Percentiles rank a stretch among this genome's conserved stretches.
Evolutionary conservation across 2,113 vertebrate species (phyloP).

Genomic region (Hemiscyllium ocellatum): DNA sequence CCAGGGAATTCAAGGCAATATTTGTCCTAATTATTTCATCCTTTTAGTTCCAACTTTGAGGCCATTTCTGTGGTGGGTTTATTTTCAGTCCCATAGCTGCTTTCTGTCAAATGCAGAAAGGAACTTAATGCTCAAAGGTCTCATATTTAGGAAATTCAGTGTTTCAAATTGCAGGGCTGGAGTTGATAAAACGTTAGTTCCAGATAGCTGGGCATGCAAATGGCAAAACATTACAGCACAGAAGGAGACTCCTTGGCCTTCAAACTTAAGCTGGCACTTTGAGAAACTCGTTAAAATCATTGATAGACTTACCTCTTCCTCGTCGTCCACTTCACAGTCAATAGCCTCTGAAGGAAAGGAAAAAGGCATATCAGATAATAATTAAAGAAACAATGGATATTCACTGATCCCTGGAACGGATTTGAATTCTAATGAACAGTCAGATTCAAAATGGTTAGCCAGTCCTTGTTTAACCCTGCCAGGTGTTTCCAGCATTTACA

Average conservation of each 20-base stretch:
- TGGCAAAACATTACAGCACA: background rate
- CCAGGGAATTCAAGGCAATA: background rate
- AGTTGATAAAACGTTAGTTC: background rate
- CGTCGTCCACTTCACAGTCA: constrained; percentile 17
- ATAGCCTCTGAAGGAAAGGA: background rate
- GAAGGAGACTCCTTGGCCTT: background rate
- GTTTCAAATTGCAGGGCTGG: background rate
- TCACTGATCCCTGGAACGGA: background rate
- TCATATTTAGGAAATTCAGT: background rate
- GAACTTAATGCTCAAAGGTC: background rate
- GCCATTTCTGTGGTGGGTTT: background rate
- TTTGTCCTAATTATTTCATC: background rate
- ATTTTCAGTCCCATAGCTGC: background rate
- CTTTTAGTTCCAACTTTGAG: background rate
- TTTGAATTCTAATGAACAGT: background rate
- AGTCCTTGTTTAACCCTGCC: background rate
- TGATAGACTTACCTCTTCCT: background rate
- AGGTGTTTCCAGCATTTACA: background rate
- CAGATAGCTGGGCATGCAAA: background rate
- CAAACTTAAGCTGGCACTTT: background rate
- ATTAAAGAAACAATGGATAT: background rate
- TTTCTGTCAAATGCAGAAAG: background rate
- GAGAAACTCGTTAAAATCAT: background rate
- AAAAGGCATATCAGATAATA: background rate
- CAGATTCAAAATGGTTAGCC: background rate